Evolutionary conservation across 1,140 invertebrate genomes (phyloP).

Genomic region (Phortica variegata): DNA sequence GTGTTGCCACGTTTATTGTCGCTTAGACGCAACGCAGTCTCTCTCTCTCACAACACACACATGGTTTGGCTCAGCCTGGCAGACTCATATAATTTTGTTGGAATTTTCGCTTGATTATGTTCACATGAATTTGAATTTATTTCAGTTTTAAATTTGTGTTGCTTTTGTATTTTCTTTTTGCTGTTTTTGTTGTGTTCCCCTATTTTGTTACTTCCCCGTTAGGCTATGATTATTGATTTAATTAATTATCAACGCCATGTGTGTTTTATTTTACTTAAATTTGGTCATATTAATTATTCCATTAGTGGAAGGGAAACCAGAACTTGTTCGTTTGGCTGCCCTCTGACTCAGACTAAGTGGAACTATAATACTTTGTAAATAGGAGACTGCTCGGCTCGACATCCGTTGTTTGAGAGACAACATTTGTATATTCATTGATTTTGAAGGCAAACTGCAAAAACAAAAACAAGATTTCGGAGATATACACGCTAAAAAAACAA

Average conservation of each 20-base stretch:
- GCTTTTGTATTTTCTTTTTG: conserved; percentile 8
- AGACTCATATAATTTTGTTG: conserved; percentile 24
- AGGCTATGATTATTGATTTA: conserved; percentile 40
- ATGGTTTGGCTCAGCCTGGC: background rate
- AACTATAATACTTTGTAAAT: too few relatives aligned
- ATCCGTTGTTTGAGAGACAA: too few relatives aligned
- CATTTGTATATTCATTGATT: too few relatives aligned
- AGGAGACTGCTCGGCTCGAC: too few relatives aligned
- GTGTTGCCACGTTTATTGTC: conserved; percentile 18
- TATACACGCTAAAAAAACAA: too few relatives aligned
- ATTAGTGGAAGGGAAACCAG: too few relatives aligned
- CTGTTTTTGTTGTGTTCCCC: conserved; percentile 18
- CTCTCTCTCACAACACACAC: background rate
- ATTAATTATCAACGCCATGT: conserved; percentile 50
- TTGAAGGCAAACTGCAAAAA: too few relatives aligned
- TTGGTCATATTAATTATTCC: too few relatives aligned
- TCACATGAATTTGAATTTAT: conserved; percentile 31
- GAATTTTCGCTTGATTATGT: conserved; percentile 48
- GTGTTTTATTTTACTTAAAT: conserved; percentile 13
- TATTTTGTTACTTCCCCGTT: conserved; percentile 15
- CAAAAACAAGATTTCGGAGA: too few relatives aligned
- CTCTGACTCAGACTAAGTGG: too few relatives aligned
- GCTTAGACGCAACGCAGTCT: background rate
- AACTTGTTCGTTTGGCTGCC: too few relatives aligned
- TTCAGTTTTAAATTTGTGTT: conserved; percentile 19